phyloP scores from a whole-genome alignment of 2,888 invertebrate genomes.

The Gari tellinella region DNA sequence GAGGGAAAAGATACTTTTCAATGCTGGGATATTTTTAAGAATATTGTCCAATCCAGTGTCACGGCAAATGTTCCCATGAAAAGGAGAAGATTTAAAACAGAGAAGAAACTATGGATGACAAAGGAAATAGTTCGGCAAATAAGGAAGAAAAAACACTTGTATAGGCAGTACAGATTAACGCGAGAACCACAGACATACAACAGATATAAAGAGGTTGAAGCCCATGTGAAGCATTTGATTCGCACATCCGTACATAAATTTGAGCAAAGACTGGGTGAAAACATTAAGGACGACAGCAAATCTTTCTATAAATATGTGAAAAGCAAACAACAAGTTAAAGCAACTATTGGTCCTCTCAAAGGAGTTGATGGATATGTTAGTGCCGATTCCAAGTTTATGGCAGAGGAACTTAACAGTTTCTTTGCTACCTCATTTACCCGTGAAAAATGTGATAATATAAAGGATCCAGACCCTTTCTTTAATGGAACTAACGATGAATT shows the following conservation, averaged over 20 bases:
- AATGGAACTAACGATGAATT: no score
- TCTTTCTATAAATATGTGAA: slow-evolving; percentile 22
- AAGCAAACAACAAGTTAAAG: slow-evolving; percentile 10
- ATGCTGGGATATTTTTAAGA: no score
- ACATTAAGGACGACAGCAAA: slow-evolving; percentile 14
- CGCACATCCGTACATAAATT: slow-evolving; percentile 6
- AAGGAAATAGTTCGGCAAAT: not conserved
- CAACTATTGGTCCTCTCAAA: not conserved
- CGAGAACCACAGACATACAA: slow-evolving; percentile 14
- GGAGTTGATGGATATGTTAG: not conserved
- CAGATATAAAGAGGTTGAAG: slow-evolving; percentile 14
- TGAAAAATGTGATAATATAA: no score
- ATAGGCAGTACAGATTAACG: slow-evolving; percentile 14
- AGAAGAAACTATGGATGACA: slow-evolving; percentile 18
- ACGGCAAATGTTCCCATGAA: not conserved
- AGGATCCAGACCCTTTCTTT: no score
- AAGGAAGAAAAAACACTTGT: slow-evolving; percentile 11
- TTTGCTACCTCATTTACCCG: no score
- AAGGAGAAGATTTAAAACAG: not conserved
- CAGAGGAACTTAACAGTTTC: no score
- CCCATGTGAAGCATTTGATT: slow-evolving; percentile 13
- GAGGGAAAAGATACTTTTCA: no score
- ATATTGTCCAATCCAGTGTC: no score
- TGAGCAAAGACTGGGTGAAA: slow-evolving; percentile 9
- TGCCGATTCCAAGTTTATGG: not conserved